Percentiles rank a stretch among this genome's conserved stretches.
phyloP scores from a whole-genome alignment of 2,113 vertebrate species.

The Pycnonotus jocosus region DNA sequence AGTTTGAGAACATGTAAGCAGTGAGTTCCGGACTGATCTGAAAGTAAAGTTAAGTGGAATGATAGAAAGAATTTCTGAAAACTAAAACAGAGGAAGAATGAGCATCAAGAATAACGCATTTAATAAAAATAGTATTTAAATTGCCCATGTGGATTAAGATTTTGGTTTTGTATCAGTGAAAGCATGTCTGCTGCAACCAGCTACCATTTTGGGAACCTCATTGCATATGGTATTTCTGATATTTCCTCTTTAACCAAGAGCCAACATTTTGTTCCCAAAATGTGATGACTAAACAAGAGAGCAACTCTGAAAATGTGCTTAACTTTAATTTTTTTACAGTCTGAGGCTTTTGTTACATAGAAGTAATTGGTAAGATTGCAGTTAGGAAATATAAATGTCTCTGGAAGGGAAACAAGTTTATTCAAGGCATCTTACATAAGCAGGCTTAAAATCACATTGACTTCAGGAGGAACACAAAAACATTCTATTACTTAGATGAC shows the following conservation, averaged over 20 bases:
- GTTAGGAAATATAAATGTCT: neutral
- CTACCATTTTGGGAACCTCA: neutral
- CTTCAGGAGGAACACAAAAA: neutral
- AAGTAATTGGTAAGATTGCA: neutral
- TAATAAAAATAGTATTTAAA: neutral
- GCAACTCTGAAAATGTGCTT: neutral
- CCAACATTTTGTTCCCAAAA: neutral
- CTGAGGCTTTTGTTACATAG: neutral
- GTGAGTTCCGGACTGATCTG: neutral
- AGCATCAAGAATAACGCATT: neutral
- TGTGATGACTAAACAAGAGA: neutral
- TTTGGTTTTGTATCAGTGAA: neutral
- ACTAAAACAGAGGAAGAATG: neutral
- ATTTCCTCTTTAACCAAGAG: neutral
- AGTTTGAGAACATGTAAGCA: neutral
- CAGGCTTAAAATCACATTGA: neutral
- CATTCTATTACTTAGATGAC: neutral
- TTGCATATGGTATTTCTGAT: neutral
- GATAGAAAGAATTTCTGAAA: neutral
- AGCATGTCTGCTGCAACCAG: neutral
- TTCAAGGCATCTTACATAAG: neutral
- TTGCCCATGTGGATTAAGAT: neutral
- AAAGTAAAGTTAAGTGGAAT: neutral
- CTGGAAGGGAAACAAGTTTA: neutral
- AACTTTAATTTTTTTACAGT: neutral